These are phyloP conservation scores for Drosophila ficusphila DNA, from an alignment of 1,140 invertebrate species.

Conservation along the genomic window DNA sequence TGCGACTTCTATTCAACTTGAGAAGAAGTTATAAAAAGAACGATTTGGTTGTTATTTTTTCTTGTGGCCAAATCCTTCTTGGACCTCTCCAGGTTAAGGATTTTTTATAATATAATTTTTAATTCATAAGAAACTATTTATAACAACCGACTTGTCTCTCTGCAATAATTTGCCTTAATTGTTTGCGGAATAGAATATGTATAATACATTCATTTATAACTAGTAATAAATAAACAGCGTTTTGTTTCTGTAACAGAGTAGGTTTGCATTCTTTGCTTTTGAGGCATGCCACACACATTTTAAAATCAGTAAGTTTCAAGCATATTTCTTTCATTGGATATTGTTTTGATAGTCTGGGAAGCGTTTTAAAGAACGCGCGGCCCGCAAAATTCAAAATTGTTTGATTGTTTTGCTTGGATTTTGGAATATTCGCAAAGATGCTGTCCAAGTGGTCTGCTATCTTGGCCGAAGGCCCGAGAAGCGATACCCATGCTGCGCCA, in stretches of 20 bases:
- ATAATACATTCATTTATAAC: too few relatives aligned
- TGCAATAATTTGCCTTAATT: too few relatives aligned
- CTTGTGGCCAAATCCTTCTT: too few relatives aligned
- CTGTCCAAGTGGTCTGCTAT: slow-evolving; percentile 6
- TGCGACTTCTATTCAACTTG: too few relatives aligned
- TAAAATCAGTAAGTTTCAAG: not conserved
- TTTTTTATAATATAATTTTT: too few relatives aligned
- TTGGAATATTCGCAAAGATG: slow-evolving; percentile 1
- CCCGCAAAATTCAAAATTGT: slow-evolving; percentile 40
- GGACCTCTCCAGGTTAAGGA: too few relatives aligned
- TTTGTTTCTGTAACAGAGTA: slow-evolving; percentile 4
- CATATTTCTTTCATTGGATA: not conserved
- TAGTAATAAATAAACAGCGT: too few relatives aligned
- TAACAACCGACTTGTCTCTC: too few relatives aligned
- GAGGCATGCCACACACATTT: not conserved
- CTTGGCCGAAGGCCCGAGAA: not conserved
- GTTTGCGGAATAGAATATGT: too few relatives aligned
- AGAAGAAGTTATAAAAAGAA: too few relatives aligned
- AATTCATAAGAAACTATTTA: too few relatives aligned
- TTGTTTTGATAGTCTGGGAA: not conserved
- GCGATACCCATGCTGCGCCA: not conserved
- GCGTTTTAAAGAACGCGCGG: not conserved
- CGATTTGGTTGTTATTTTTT: too few relatives aligned
- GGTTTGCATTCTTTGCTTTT: not conserved
- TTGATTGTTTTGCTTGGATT: not conserved